phyloP scores from a whole-genome alignment of 2,888 invertebrate species.

The Tetranychus truncatus region DNA sequence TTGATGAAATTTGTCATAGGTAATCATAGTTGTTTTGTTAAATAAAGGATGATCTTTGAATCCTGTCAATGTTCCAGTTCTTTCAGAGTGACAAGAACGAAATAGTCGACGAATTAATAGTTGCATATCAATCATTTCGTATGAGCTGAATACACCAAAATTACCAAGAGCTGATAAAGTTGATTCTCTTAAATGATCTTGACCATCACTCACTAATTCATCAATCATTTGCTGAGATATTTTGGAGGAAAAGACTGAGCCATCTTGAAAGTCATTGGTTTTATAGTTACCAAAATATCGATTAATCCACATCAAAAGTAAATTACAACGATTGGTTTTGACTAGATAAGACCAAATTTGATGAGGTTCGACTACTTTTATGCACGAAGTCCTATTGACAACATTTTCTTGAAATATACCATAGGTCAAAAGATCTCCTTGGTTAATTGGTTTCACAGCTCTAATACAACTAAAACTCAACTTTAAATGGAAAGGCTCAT shows the following conservation, averaged over 20 bases:
- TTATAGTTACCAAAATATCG: background rate
- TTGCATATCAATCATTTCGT: background rate
- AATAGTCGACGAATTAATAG: background rate
- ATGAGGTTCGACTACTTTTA: background rate
- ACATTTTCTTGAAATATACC: background rate
- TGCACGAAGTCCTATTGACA: background rate
- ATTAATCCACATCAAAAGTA: background rate
- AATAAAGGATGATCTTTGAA: background rate
- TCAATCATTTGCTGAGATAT: slow-evolving; percentile 1
- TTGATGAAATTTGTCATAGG: slow-evolving; percentile 8
- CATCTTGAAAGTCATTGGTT: background rate
- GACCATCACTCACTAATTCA: background rate
- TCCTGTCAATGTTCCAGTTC: background rate
- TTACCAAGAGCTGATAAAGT: background rate
- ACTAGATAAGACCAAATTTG: slow-evolving; percentile 4
- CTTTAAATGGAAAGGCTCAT: background rate
- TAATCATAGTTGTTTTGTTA: background rate
- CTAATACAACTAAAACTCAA: background rate
- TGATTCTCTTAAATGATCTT: slow-evolving; percentile 5
- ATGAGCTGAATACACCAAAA: background rate
- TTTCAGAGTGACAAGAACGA: background rate
- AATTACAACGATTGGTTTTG: background rate
- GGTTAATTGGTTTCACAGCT: background rate
- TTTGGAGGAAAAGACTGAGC: background rate
- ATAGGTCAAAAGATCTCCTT: background rate